phyloP scores from a whole-genome alignment of 2,113 vertebrate species.

The Orthochromis malagaraziensis region DNA sequence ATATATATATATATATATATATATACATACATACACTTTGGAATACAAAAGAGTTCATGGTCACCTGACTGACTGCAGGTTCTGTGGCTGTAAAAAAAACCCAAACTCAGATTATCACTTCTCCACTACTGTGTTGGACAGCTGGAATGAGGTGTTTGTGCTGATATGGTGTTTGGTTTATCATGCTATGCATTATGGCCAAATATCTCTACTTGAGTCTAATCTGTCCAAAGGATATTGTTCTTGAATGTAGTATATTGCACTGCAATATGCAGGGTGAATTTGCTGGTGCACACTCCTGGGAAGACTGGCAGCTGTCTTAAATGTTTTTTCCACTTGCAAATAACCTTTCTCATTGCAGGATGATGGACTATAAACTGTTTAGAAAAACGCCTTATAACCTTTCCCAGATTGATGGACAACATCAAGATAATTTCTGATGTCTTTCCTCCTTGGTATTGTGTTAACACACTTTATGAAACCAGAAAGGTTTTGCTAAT shows the following conservation, averaged over 20 bases:
- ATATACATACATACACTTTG: accelerated
- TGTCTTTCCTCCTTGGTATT: background rate
- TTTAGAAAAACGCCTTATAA: background rate
- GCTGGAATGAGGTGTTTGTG: background rate
- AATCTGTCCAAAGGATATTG: background rate
- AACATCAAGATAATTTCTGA: background rate
- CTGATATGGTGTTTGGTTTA: background rate
- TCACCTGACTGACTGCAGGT: background rate
- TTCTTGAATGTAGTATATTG: background rate
- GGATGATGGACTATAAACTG: background rate
- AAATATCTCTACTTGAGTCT: background rate
- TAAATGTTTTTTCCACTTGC: background rate
- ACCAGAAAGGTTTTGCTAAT: background rate
- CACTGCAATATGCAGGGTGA: background rate
- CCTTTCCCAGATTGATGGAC: background rate
- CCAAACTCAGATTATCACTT: background rate
- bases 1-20: no score
- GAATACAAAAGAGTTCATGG: background rate
- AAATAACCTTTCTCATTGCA: background rate
- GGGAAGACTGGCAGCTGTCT: background rate
- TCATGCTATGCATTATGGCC: background rate
- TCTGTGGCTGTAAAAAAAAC: background rate
- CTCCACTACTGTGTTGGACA: background rate
- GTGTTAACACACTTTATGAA: background rate
- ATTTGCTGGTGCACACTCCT: background rate